phyloP scores from a whole-genome alignment of 2,113 vertebrate species.

The Lota lota region DNA sequence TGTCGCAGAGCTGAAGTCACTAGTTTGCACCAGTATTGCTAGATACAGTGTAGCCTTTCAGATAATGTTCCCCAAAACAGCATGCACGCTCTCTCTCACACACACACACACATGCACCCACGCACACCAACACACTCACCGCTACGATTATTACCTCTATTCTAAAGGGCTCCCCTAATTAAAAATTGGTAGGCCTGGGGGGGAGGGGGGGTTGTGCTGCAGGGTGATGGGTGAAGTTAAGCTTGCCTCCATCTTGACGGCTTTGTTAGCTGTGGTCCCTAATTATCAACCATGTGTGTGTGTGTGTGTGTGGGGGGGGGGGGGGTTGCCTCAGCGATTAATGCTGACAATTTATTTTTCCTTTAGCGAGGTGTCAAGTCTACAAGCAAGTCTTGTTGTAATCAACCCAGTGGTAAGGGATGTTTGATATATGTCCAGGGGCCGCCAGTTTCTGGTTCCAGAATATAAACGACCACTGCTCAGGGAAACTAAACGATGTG shows the following conservation, averaged over 20 bases:
- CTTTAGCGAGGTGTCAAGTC: constrained; percentile 95
- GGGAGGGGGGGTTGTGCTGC: background rate
- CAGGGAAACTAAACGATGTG: constrained; percentile 62
- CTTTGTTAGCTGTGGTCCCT: constrained; percentile 96
- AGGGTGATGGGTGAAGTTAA: constrained; percentile 70
- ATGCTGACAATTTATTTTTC: constrained; percentile 88
- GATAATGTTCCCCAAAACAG: no score
- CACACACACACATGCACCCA: constrained; percentile 7
- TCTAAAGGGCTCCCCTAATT: constrained; percentile 87
- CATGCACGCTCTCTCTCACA: background rate
- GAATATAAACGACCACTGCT: constrained; percentile 31
- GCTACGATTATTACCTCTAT: constrained; percentile 40
- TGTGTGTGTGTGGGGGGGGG: constrained; percentile 85
- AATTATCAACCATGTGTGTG: constrained; percentile 99
- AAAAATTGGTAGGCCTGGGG: constrained; percentile 62
- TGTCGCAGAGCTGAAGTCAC: no score
- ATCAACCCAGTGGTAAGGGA: constrained; percentile 98
- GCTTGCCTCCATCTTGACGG: constrained; percentile 82
- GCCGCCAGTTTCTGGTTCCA: constrained; percentile 10
- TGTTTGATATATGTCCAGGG: constrained; percentile 70
- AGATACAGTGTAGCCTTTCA: no score
- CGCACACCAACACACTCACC: constrained; percentile 27
- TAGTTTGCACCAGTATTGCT: no score
- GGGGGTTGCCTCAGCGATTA: constrained; percentile 91
- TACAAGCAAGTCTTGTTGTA: constrained; percentile 95